Evolutionary conservation across 2,888 invertebrate species (phyloP), one percentile per base, ranked within the genome.

Genomic region (Ferdinandea cuprea): DNA sequence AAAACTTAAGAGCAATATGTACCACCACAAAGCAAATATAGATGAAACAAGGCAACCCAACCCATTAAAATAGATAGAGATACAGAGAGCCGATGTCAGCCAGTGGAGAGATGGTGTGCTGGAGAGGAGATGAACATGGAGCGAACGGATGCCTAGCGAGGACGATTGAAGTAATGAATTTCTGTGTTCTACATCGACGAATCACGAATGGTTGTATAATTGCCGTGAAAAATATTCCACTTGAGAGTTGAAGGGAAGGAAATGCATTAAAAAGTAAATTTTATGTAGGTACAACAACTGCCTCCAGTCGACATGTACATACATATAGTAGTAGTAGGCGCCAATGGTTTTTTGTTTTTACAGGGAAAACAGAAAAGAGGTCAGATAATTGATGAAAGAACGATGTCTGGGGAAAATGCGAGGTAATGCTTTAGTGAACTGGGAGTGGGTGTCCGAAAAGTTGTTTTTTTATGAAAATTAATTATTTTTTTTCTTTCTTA

Each of bases 221-320:
- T 78, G 63, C 72, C 72, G 72, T 83, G 83, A 69, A 69, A 80
- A 71, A 44, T 52, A 69, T 76, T 71, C 76, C 76, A 80, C 80
- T 80, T 71, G 68, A 74, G 46, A 72, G 48, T 59, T 71, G 71
- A 65, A 63, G 78, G 56, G 32, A 73, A 72, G 32, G 61, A 50
- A 58, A 48, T 71, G 44, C 74, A 76, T 63, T 58, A 71, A 71
- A 65, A 54, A 59, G 28, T 28, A 35, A 69, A 61, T 48, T 74
- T 46, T 56, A 11, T 7, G 17, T 52, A 28, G 30, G 19, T 46
- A 5, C n/a, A n/a, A 15, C 35, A 13, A 48, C 21, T 74, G 54
- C 35, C n/a, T 54, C 9, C 13, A 19, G 13, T 73, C 19, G 37
- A 13, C 19, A n/a, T 37, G 11, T n/a, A n/a, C n/a, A n/a, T n/a